These are phyloP conservation scores for Eretmodus cyanostictus DNA, from an alignment of 2,113 vertebrate species.

Conservation along the genomic window DNA sequence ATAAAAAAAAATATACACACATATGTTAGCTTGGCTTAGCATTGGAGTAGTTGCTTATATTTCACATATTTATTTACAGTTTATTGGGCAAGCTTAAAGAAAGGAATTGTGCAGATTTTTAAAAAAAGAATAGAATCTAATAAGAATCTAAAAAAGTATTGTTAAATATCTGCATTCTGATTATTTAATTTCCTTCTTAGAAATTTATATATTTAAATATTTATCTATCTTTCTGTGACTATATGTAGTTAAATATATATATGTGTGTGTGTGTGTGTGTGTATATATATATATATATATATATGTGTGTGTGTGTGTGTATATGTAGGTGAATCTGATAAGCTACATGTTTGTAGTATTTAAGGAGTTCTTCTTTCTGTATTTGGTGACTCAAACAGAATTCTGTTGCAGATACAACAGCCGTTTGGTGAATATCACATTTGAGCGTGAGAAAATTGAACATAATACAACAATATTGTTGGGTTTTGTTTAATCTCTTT, in stretches of 20 bases:
- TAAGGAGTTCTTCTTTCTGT: neutral
- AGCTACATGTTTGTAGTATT: neutral
- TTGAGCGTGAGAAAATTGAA: neutral
- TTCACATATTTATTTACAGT: neutral
- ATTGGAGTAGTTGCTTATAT: neutral
- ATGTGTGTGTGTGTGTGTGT: accelerated
- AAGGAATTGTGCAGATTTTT: neutral
- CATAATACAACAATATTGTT: neutral
- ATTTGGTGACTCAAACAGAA: neutral
- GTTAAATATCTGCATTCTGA: neutral
- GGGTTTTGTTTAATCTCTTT: neutral
- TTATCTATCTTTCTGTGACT: neutral
- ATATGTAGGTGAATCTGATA: neutral
- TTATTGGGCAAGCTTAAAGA: neutral
- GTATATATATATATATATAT: accelerated
- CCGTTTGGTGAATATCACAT: neutral
- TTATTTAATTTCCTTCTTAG: neutral
- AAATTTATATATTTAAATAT: neutral
- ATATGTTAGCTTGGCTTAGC: neutral
- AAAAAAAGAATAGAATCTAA: neutral
- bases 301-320: accelerated
- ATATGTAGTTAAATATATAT: neutral
- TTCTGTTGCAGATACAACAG: neutral
- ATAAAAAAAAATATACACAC: neutral
- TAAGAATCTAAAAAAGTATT: neutral